phyloP scores from a whole-genome alignment of 1,140 invertebrate species.

The Argopecten irradians region DNA sequence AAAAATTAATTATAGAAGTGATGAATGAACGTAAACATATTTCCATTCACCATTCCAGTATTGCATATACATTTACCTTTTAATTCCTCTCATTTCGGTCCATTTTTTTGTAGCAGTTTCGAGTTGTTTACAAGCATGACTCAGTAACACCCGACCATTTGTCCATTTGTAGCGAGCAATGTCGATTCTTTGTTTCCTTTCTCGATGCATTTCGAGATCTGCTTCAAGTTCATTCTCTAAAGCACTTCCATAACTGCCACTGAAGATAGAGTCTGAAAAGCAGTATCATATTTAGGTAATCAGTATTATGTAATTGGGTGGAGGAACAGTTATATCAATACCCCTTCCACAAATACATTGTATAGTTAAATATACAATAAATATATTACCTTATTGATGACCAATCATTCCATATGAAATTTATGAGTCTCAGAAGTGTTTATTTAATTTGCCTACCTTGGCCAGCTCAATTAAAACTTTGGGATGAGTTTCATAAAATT shows the following conservation, averaged over 20 bases:
- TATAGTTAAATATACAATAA: no score
- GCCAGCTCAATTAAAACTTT: no score
- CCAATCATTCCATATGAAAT: no score
- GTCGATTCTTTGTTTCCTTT: slow-evolving; percentile 79
- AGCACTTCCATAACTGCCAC: slow-evolving; percentile 79
- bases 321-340: no score
- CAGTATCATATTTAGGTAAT: no score
- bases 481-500: no score
- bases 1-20: background rate
- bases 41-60: background rate
- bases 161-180: slow-evolving; percentile 81
- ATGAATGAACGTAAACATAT: background rate
- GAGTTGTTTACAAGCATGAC: slow-evolving; percentile 79
- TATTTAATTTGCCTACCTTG: no score
- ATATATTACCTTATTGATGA: no score
- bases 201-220: slow-evolving; percentile 79
- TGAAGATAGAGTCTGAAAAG: slow-evolving; percentile 78
- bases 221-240: slow-evolving; percentile 79
- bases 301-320: no score
- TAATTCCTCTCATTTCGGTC: slow-evolving; percentile 75
- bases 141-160: slow-evolving; percentile 78
- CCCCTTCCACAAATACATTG: no score
- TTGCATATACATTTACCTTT: background rate
- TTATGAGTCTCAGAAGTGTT: no score
- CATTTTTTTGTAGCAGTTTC: slow-evolving; percentile 78